These are phyloP conservation scores for Gavialis gangeticus DNA, from an alignment of 2,113 vertebrate species.

Conservation along the genomic window DNA sequence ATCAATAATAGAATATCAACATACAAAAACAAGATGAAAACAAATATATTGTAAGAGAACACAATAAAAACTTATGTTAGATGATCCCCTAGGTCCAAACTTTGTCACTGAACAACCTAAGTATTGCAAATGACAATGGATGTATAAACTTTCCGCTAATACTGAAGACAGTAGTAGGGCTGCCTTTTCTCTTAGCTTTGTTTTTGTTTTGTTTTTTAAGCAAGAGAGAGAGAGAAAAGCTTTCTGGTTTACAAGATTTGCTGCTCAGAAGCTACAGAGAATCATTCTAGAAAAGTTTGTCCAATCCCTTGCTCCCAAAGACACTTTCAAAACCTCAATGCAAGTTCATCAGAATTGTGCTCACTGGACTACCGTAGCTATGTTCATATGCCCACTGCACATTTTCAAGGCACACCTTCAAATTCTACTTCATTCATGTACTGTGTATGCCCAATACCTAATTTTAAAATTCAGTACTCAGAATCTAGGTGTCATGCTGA, in stretches of 20 bases:
- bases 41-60: not conserved
- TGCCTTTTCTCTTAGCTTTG: too few species aligned
- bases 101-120: not conserved
- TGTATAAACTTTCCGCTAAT: not conserved
- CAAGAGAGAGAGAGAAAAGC: not conserved
- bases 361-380: not conserved
- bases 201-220: too few species aligned
- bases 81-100: not conserved
- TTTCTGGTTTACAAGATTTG: not conserved
- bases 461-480: not conserved
- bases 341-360: accelerated
- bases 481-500: not conserved
- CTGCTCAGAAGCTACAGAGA: not conserved
- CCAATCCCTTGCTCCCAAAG: not conserved
- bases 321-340: not conserved
- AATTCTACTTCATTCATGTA: not conserved
- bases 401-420: not conserved
- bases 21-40: not conserved
- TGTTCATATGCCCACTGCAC: not conserved
- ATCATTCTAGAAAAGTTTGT: not conserved
- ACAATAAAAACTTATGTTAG: not conserved
- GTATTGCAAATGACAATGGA: not conserved
- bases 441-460: not conserved
- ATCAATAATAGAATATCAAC: too few species aligned
- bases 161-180: too few species aligned